Percentiles rank a stretch among this genome's conserved stretches.
These are phyloP conservation scores for Toxotes chatareus DNA, from an alignment of 2,113 vertebrate species.

Conservation along the genomic window DNA sequence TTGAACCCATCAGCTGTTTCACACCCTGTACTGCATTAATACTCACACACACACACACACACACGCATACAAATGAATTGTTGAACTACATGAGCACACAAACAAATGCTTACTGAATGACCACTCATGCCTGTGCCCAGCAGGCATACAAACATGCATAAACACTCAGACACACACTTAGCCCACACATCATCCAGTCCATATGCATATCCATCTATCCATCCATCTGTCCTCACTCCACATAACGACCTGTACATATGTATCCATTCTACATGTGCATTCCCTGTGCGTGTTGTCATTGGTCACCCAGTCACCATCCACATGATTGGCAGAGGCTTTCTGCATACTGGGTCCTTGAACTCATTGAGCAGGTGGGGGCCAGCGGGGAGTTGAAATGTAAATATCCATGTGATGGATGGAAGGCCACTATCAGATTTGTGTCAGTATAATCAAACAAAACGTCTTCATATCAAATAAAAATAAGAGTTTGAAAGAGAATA, in stretches of 20 bases:
- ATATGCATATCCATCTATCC: slow-evolving; percentile 34
- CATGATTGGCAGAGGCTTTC: neutral
- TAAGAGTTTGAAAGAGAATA: too few relatives aligned
- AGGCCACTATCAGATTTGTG: too few relatives aligned
- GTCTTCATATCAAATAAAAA: too few relatives aligned
- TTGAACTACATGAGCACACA: slow-evolving; percentile 22
- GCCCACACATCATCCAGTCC: slow-evolving; percentile 49
- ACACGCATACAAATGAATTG: neutral
- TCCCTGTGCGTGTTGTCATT: slow-evolving; percentile 10
- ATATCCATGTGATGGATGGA: slow-evolving; percentile 37
- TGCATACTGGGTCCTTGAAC: slow-evolving; percentile 21
- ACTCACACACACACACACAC: slow-evolving; percentile 24
- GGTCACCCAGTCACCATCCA: neutral
- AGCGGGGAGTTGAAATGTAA: slow-evolving; percentile 10
- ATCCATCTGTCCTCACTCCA: slow-evolving; percentile 36
- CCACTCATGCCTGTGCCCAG: slow-evolving; percentile 22
- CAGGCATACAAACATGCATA: slow-evolving; percentile 15
- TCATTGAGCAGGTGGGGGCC: neutral
- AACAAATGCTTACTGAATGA: slow-evolving; percentile 31
- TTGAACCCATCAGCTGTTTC: slow-evolving; percentile 70
- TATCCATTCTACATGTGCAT: slow-evolving; percentile 15
- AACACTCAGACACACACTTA: slow-evolving; percentile 40
- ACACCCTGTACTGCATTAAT: slow-evolving; percentile 35
- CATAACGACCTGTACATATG: slow-evolving; percentile 6
- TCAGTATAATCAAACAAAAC: too few relatives aligned